Evolutionary conservation across 2,113 vertebrate genomes (phyloP), one percentile per base, ranked within the genome.

Genomic region (Panthera uncia): DNA sequence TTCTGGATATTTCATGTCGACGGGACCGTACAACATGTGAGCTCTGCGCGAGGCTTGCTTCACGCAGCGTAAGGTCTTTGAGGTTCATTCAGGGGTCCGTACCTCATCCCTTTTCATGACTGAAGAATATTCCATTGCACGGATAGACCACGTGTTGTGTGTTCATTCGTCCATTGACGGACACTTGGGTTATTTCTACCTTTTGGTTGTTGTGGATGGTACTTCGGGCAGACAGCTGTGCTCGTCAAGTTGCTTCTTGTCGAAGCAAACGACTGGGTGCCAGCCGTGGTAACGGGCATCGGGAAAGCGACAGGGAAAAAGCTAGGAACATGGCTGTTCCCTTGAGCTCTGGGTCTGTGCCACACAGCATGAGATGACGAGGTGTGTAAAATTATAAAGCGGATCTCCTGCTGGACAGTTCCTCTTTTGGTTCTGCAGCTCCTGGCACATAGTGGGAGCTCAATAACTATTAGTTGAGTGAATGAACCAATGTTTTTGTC

Each of bases 361-460:
- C 3, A 7, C 5, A 14, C 1, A 0, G 31, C n/a, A 0, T 0
- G 31, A 25, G 27, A 1, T 2, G 31, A 2, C 2, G 4, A 71
- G 14, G 16, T 7, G 0, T 12, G 45, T 78, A 61, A 15, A 36
- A 36, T n/a, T 3, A 4, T 1, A 13, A 10, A 45, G 36, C 11
- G 12, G 25, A 1, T 71, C 25, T 19, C 71, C 36, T 66, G 36
- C 48, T 18, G 73, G 21, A 55, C 41, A 36, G 82, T 36, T 89
- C 31, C 48, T 25, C 81, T 36, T 76, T 23, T 0, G 2, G 27
- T 38, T 31, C 95, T 84, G 63, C 55, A 71, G 48, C 63, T 68
- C 36, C 27, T 31, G 45, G 29, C 31, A 41, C 68, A 91, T 27
- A 76, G 41, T 29, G n/a, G 83, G 85, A 48, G 19, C 7, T 52